Conservation (phyloP, 2,888 invertebrate species). For the Ferdinandea cuprea region DNA sequence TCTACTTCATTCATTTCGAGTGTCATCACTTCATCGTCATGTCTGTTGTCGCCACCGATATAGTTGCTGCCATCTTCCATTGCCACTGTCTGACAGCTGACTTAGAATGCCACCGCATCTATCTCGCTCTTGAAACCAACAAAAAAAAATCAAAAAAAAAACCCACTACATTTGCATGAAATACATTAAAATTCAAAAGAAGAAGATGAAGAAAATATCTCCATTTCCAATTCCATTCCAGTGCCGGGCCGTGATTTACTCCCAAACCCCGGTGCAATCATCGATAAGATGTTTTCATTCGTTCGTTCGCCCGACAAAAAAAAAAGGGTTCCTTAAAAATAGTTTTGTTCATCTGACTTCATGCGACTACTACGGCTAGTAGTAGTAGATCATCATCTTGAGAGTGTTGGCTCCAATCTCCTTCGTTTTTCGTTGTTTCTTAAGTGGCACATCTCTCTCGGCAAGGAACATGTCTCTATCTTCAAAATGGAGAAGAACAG, state of each 20-base stretch:
- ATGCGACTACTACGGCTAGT: conserved; percentile 5
- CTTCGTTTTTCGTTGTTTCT: conserved; percentile 37
- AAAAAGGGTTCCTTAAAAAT: conserved; percentile 65
- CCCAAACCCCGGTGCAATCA: conserved; percentile 33
- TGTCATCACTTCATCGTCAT: conserved; percentile 72
- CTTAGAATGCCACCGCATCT: conserved; percentile 49
- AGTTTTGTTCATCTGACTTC: conserved; percentile 48
- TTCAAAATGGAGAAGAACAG: conserved; percentile 26
- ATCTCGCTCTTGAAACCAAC: too few species aligned
- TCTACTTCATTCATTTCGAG: conserved; percentile 50
- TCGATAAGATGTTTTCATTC: conserved; percentile 61
- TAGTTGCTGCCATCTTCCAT: conserved; percentile 38
- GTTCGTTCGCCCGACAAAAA: conserved; percentile 33
- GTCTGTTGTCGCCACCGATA: conserved; percentile 61
- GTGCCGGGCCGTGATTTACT: conserved; percentile 72
- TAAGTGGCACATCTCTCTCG: conserved; percentile 68
- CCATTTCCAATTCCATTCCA: conserved; percentile 47
- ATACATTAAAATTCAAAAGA: conserved; percentile 36
- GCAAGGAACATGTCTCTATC: conserved; percentile 57
- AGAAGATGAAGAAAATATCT: conserved; percentile 31
- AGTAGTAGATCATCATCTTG: conserved; percentile 70
- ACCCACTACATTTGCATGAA: conserved; percentile 43
- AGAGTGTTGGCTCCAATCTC: conserved; percentile 72
- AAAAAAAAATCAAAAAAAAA: too few species aligned
- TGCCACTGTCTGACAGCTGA: conserved; percentile 73